Percentiles rank a stretch among this genome's conserved stretches.
These are phyloP conservation scores for Potamarius usumacintae DNA, from an alignment of 2,113 vertebrate species.

Conservation along the genomic window DNA sequence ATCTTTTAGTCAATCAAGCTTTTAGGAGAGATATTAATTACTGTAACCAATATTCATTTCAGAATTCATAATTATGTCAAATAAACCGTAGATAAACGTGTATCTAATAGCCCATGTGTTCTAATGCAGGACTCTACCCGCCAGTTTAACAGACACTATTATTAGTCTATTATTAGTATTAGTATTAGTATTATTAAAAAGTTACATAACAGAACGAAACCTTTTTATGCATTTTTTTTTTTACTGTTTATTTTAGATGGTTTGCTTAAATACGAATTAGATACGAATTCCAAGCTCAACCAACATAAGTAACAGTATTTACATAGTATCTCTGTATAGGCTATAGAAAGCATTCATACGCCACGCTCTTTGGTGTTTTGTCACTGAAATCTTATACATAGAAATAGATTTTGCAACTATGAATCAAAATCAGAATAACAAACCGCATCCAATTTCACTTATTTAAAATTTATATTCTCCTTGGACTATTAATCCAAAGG, in stretches of 20 bases:
- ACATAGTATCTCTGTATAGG: neutral
- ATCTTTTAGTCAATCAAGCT: neutral
- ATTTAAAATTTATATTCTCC: neutral
- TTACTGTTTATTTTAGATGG: neutral
- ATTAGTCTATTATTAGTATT: neutral
- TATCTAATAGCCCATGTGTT: neutral
- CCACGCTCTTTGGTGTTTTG: neutral
- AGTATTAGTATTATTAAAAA: neutral
- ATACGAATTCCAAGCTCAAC: neutral
- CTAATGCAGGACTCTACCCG: neutral
- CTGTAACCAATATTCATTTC: neutral
- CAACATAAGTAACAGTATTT: neutral
- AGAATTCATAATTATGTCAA: neutral
- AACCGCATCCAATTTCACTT: neutral
- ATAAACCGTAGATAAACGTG: too few relatives aligned
- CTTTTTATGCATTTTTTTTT: accelerated
- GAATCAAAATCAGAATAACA: neutral
- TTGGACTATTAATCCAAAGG: neutral
- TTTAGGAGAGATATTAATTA: neutral
- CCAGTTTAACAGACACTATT: neutral
- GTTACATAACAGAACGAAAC: neutral
- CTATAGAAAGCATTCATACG: neutral
- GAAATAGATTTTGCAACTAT: neutral
- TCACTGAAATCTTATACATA: neutral
- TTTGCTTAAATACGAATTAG: neutral